Evolutionary conservation across 2,888 invertebrate species (phyloP), one percentile per base, ranked within the genome.

Genomic region (Syritta pipiens): DNA sequence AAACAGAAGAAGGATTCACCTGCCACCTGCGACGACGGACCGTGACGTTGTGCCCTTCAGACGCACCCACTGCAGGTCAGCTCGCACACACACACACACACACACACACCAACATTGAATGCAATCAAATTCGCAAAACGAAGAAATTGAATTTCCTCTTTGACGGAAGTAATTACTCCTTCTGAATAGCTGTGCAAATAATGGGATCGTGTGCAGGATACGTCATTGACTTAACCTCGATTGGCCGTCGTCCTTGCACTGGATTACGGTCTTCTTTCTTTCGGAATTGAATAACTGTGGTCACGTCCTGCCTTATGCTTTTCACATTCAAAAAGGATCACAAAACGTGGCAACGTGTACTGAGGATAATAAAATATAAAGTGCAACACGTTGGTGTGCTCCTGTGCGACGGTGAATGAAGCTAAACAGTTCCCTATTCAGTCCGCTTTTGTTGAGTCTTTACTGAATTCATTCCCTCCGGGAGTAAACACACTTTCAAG

Each of bases 81-180:
- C 46, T 1, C 4, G 10, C 9, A 57, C 7, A 12, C n/a, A 7
- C 12, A 42, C 12, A 17, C 4, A 17, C 22, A 12, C n/a, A 37
- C 17, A 26, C 37, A 17, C 42, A 24, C 26, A 32, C 26, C 68
- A 44, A 10, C 48, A 53, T 28, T 37, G 42, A 79, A 51, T 62
- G 72, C 53, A 72, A 79, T 74, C 67, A 72, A 72, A 72, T 65
- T 72, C 35, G 60, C 49, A 74, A 77, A 79, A 55, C 35, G 44
- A 57, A 79, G 71, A 57, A 79, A 79, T 79, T 79, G 67, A 72
- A 74, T 79, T 79, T 74, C 79, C 67, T 67, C 72, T 79, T 62
- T 74, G 79, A 67, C 67, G 79, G 79, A 74, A 72, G 74, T 79
- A 79, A 79, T 79, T 79, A 79, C 67, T 72, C 55, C 74, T 74